Base-by-base conservation (phyloP, 37 sponge, comb jelly and placozoan genomes). In the Ianthella basta region DNA sequence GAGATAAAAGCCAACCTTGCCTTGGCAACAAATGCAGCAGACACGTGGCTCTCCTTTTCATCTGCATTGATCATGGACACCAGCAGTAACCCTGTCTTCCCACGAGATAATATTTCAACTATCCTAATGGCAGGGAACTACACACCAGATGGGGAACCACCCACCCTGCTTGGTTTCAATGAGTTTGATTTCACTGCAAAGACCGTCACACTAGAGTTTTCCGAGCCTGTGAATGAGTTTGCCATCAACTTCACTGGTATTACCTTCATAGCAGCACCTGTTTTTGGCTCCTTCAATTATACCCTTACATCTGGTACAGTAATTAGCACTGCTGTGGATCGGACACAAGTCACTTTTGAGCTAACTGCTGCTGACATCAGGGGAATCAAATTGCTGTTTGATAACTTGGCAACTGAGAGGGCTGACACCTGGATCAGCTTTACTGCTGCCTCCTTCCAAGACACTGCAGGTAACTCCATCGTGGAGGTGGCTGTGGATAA, bases 181-280 rank as follows among this genome's bases (percentile, higher is more conserved):
- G 86, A 85, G 35, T 82, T 95, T 35, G 92, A 95, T 60, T 83
- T 95, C 87, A 95, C 92, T 44, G 56, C 56, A 67, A 90, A 89
- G 30, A 67, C 66, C 16, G 59, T 97, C 23, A 44, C 69, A 36
- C 79, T 97, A 4, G 37, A 73, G 34, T 97, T 97, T 75, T 83
- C 69, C 53, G 94, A 97, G 73, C 97, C 97, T 6, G 89, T 96
- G 73, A 89, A 89, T 69, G 86, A 84, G 20, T 87, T 88, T 19
- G 29, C n/a, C 0, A 85, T 96, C 33, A 68, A 91, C 27, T 96
- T 96, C 70, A 59, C 79, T 38, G 86, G 87, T 21, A 91, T 96
- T 56, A 85, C 88, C 41, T 72, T 96, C 19, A 29, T 57, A 13
- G 87, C 88, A 24, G 40, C 63, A 10, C 56, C 80, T 33, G 23